phyloP scores from a whole-genome alignment of 2,113 vertebrate genomes.

The Ochotona curzoniae region DNA sequence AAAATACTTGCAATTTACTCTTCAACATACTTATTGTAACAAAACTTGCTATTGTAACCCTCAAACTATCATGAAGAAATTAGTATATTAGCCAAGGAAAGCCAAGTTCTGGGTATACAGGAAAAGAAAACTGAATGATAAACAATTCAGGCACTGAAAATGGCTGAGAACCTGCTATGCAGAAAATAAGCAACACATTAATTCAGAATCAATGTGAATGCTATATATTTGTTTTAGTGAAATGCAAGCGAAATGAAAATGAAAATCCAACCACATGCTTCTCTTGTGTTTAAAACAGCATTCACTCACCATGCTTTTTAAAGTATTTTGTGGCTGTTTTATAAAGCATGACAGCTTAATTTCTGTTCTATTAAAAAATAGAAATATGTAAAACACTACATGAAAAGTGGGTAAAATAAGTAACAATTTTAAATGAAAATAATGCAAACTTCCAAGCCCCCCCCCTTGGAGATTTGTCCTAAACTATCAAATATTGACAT shows the following conservation, averaged over 20 bases:
- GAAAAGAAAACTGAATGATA: not conserved
- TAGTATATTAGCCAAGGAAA: not conserved
- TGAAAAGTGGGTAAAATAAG: not conserved
- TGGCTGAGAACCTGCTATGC: not conserved
- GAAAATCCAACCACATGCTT: not conserved
- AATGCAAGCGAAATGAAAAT: not conserved
- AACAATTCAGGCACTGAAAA: no score
- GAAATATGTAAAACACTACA: not conserved
- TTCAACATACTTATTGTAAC: not conserved
- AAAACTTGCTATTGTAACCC: not conserved
- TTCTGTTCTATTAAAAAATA: constrained; percentile 14
- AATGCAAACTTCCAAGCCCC: not conserved
- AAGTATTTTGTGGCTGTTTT: not conserved
- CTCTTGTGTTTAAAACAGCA: not conserved
- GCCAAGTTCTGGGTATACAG: not conserved
- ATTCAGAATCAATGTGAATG: not conserved
- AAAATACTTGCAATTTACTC: not conserved
- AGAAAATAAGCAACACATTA: not conserved
- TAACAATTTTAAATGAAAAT: not conserved
- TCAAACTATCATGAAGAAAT: not conserved
- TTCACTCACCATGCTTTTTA: not conserved
- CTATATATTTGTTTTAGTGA: not conserved
- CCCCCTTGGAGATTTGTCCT: not conserved
- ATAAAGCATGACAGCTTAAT: not conserved
- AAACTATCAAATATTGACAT: not conserved